Evolutionary conservation across 1,140 invertebrate species (phyloP).

Genomic region (Drosophila funebris): DNA sequence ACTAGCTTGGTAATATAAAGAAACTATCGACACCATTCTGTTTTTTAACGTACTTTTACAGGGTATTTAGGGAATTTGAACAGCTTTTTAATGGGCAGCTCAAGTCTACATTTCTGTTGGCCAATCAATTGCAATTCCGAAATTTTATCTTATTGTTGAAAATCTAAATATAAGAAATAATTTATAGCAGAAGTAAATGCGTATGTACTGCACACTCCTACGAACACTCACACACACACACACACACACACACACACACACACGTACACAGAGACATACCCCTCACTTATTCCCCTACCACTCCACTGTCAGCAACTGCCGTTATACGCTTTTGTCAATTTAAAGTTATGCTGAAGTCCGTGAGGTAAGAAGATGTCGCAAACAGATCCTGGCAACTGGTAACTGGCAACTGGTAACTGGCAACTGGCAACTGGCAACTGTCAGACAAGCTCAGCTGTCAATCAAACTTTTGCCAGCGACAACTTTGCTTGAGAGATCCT

Average conservation of each 20-base stretch:
- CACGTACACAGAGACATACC: neutral
- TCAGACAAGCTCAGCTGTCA: slow-evolving; percentile 51
- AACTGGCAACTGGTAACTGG: slow-evolving; percentile 10
- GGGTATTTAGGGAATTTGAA: slow-evolving; percentile 43
- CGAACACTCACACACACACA: neutral
- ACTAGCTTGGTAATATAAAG: too few species aligned
- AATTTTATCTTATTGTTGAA: slow-evolving; percentile 42
- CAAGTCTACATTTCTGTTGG: neutral
- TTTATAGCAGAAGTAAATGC: slow-evolving; percentile 53
- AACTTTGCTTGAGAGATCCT: slow-evolving; percentile 32
- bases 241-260: neutral
- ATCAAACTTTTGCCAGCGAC: slow-evolving; percentile 53
- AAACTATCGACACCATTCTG: neutral
- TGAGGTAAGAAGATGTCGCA: slow-evolving; percentile 12
- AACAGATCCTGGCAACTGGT: slow-evolving; percentile 41
- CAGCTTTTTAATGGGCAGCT: slow-evolving; percentile 18
- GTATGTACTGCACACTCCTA: slow-evolving; percentile 18
- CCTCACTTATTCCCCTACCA: neutral
- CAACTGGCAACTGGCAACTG: slow-evolving; percentile 16
- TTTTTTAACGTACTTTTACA: neutral
- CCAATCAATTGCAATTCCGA: slow-evolving; percentile 24
- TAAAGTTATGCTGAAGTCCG: slow-evolving; percentile 31
- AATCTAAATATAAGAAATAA: slow-evolving; percentile 68
- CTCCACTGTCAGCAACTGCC: slow-evolving; percentile 21
- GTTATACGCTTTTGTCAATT: slow-evolving; percentile 57